Percentiles rank a stretch among this genome's conserved stretches.
Conservation (phyloP, 2,113 vertebrate species). For the Microcebus tavaratra region DNA sequence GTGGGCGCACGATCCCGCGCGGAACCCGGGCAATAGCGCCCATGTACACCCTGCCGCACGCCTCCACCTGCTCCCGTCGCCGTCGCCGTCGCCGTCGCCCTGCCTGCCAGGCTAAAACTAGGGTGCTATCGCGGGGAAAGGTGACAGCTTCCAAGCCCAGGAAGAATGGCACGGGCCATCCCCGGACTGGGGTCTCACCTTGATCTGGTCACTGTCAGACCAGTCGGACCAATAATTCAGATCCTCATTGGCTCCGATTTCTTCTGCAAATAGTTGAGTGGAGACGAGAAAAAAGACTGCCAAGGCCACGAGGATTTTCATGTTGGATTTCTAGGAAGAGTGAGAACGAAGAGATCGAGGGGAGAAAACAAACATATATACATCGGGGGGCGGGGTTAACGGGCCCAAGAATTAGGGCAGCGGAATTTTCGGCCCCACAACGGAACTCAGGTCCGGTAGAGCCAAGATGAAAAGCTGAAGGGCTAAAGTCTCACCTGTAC, state of each 20-base stretch:
- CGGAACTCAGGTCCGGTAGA: background rate
- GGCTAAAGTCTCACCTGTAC: background rate
- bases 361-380: background rate
- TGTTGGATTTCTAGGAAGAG: slow-evolving; percentile 77
- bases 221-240: slow-evolving; percentile 90
- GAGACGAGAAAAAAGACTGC: slow-evolving; percentile 87
- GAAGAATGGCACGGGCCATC: background rate
- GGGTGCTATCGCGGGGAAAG: background rate
- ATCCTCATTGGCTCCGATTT: slow-evolving; percentile 87
- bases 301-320: slow-evolving; percentile 90
- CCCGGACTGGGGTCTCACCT: slow-evolving; percentile 83
- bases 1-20: background rate
- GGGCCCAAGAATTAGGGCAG: background rate
- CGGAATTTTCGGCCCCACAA: background rate
- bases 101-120: background rate
- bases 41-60: too few relatives aligned
- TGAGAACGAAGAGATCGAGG: background rate
- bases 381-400: too few relatives aligned
- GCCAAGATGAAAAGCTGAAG: background rate
- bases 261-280: slow-evolving; percentile 87
- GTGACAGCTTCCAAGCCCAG: background rate
- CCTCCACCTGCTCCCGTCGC: background rate
- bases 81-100: accelerated
- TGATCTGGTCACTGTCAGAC: slow-evolving; percentile 87
- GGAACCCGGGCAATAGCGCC: background rate